These are phyloP conservation scores for Carduelis carduelis DNA, from an alignment of 2,797 vertebrate genomes.

Conservation along the genomic window DNA sequence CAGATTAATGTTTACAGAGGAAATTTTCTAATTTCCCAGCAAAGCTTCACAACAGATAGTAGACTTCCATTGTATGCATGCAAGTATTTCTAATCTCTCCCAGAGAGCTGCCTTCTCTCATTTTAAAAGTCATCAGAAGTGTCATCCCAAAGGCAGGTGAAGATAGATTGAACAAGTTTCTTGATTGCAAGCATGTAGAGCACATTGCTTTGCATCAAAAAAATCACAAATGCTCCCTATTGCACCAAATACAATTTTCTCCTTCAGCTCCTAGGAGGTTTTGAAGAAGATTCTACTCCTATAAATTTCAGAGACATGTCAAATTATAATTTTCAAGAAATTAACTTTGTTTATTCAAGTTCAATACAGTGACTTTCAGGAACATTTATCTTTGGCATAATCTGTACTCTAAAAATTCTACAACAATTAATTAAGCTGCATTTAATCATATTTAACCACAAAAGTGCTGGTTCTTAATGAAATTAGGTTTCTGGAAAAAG, in stretches of 20 bases:
- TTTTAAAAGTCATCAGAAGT: conserved; percentile 3
- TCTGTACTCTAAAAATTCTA: neutral
- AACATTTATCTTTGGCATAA: neutral
- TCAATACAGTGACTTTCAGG: neutral
- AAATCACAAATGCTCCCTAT: neutral
- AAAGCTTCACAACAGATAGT: neutral
- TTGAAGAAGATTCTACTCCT: neutral
- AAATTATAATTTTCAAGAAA: neutral
- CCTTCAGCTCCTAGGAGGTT: neutral
- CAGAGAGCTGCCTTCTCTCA: neutral
- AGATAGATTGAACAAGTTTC: neutral
- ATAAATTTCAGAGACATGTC: neutral
- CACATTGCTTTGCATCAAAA: neutral
- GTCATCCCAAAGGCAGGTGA: neutral
- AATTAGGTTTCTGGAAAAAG: neutral
- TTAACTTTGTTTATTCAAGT: neutral
- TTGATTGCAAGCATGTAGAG: neutral
- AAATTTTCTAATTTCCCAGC: neutral
- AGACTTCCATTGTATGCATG: neutral
- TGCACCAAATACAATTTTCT: conserved; percentile 13
- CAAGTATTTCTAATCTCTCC: neutral
- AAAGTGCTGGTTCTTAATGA: neutral
- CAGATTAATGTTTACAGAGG: neutral
- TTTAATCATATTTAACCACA: neutral
- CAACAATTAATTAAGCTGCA: neutral